Conservation (phyloP, 2,888 invertebrate genomes). For the Eupithecia tripunctaria region DNA sequence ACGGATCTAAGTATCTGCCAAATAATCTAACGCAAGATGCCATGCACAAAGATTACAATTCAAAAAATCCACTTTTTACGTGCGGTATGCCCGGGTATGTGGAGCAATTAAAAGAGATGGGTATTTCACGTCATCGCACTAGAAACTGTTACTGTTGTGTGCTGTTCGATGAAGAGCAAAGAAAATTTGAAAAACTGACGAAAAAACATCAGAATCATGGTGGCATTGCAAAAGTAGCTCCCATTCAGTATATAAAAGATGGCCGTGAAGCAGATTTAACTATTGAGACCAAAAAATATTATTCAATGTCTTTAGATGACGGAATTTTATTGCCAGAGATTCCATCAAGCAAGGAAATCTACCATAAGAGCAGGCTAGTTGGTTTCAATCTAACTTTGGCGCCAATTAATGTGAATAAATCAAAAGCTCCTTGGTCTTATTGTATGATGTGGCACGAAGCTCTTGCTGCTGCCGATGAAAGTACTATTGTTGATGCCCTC, state of each 20-base stretch:
- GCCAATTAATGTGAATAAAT: constrained; percentile 1
- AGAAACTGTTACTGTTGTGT: background rate
- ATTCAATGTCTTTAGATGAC: constrained; percentile 2
- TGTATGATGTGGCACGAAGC: constrained; percentile 16
- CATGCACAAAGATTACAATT: background rate
- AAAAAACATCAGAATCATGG: background rate
- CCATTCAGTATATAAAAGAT: background rate
- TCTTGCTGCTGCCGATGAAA: constrained; percentile 3
- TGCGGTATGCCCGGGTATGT: background rate
- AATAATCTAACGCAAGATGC: constrained; percentile 6
- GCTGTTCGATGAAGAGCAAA: background rate
- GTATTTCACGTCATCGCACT: background rate
- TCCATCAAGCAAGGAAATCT: background rate
- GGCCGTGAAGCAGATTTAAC: background rate
- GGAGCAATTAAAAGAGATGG: constrained; percentile 1
- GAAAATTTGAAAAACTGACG: background rate
- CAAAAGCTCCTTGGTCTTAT: background rate
- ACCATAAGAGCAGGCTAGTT: background rate
- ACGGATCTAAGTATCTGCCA: constrained; percentile 9
- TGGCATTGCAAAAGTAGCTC: background rate
- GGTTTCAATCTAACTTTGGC: background rate
- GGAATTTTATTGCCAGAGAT: background rate
- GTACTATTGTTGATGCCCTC: constrained; percentile 7
- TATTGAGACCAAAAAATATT: background rate
- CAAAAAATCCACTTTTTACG: background rate